Conservation (phyloP, 2,888 invertebrate genomes). For the Agriopis leucophaearia region DNA sequence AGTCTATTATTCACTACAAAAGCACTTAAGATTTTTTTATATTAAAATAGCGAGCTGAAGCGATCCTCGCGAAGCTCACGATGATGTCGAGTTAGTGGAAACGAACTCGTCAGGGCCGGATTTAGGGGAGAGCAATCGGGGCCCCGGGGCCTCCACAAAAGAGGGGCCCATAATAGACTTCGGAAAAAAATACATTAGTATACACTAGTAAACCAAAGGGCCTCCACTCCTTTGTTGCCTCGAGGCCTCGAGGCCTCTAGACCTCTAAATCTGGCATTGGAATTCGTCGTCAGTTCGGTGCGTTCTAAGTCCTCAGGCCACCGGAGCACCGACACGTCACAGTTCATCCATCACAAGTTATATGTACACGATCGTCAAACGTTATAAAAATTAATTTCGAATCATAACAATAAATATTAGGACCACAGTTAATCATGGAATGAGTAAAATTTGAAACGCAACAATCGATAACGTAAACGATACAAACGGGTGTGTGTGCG, state of each 20-base stretch:
- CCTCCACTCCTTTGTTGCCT: no score
- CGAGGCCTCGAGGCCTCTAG: no score
- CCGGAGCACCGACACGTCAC: constrained; percentile 49
- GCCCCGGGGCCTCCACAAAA: no score
- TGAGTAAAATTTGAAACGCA: constrained; percentile 54
- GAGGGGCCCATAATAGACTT: no score
- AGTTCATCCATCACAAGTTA: constrained; percentile 40
- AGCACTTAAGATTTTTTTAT: constrained; percentile 46
- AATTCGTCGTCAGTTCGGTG: constrained; percentile 47
- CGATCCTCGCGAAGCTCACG: constrained; percentile 18
- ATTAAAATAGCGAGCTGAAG: constrained; percentile 27
- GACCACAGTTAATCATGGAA: constrained; percentile 58
- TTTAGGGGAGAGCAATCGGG: no score
- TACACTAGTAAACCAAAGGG: no score
- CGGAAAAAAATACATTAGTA: no score
- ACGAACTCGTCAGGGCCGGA: no score
- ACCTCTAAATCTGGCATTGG: no score
- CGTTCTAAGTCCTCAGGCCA: constrained; percentile 29
- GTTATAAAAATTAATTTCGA: constrained; percentile 48
- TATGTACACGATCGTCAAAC: constrained; percentile 52
- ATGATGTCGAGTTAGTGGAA: constrained; percentile 35
- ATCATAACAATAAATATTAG: constrained; percentile 58
- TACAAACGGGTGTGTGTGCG: neutral
- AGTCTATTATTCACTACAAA: constrained; percentile 45
- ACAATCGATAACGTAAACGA: constrained; percentile 2